Base-by-base conservation (phyloP, 1,140 invertebrate species). In the Leptopilina boulardi region DNA sequence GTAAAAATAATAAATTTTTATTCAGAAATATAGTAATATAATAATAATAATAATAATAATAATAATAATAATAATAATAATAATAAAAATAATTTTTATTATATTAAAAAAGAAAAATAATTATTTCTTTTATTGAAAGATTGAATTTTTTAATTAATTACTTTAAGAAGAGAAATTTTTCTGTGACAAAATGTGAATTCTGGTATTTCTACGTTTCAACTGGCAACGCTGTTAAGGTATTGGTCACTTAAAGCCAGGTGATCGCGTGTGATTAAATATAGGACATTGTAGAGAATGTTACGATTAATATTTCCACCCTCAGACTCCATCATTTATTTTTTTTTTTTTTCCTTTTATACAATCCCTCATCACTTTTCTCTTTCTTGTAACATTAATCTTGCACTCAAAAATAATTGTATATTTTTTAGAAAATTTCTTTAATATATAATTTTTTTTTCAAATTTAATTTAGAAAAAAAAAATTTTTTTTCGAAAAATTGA, bases 221-320 rank as follows among this genome's bases (percentile, higher is more conserved):
- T 71, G 83, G 82, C 82, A 82, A 84, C 83, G 70, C 77, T 76
- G 80, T 59, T 19, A 70, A 23, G 42, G 44, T 59, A n/a, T 70
- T 56, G 77, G 70, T 77, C 78, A 78, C 51, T 72, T 18, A 73
- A 83, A 81, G 73, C 81, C 84, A 86, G 84, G 82, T 86, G 82
- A 84, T 83, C 38, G 79, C 73, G 81, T 71, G 73, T 70, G 81
- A 84, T 86, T 83, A 86, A 86, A 85, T 85, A 84, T 86, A 83
- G 84, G 81, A 82, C 73, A 51, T 73, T 51, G 59, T 30, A 15
- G 56, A 59, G 78, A 83, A 80, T 80, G 74, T 76, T 75, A 18
- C 72, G 78, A 81, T 66, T 51, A 83, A 83, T 79, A 81, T 79
- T 78, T 83, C 77, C 71, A 74, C 77, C 47, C 66, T 18, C 56